phyloP scores from a whole-genome alignment of 2,797 vertebrate genomes.

The Coregonus ussuriensis region DNA sequence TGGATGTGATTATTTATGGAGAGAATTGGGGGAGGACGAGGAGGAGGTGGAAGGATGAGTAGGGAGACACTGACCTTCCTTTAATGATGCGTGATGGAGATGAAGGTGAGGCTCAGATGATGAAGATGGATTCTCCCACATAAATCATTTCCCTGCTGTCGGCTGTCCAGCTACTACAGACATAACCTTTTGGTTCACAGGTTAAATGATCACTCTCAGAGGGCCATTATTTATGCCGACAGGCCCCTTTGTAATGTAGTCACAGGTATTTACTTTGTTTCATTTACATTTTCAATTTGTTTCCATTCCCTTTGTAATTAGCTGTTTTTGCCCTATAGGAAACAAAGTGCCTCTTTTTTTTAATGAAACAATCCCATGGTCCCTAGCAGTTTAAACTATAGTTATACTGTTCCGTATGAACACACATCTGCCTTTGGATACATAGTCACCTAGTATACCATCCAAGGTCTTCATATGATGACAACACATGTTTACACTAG shows the following conservation, averaged over 20 bases:
- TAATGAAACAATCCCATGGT: conserved; percentile 56
- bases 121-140: conserved; percentile 87
- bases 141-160: conserved; percentile 87
- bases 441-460: conserved; percentile 15
- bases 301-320: conserved; percentile 15
- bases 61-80: conserved; percentile 98
- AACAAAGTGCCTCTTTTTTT: conserved; percentile 33
- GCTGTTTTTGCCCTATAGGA: neutral
- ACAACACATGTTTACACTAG: neutral
- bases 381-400: neutral
- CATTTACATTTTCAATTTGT: conserved; percentile 44
- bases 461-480: conserved; percentile 22
- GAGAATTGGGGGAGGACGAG: conserved; percentile 75
- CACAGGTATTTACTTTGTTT: conserved; percentile 51
- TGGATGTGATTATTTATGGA: conserved; percentile 97
- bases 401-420: no score
- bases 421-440: no score
- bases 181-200: conserved; percentile 93
- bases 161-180: conserved; percentile 81
- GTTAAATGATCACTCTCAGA: conserved; percentile 82
- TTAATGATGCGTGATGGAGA: conserved; percentile 99
- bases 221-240: conserved; percentile 75
- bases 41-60: conserved; percentile 66
- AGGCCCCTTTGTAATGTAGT: conserved; percentile 59
- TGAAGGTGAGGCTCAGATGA: conserved; percentile 97